These are phyloP conservation scores for Alosa alosa DNA, from an alignment of 2,113 vertebrate genomes.

Conservation along the genomic window DNA sequence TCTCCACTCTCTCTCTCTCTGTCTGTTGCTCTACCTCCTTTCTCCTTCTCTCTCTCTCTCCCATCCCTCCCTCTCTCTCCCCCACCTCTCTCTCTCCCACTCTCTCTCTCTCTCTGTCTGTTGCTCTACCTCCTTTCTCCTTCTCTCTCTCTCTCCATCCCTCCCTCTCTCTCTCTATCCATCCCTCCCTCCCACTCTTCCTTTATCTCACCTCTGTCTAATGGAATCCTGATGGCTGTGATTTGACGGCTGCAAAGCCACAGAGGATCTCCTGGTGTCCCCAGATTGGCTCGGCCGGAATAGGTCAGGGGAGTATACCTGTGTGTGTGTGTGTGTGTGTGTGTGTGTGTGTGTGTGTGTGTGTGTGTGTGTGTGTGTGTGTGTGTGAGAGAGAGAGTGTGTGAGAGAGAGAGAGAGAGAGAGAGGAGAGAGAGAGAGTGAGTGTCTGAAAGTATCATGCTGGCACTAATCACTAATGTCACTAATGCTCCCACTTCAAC, in stretches of 20 bases:
- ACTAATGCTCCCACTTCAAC: neutral
- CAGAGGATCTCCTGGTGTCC: constrained; percentile 11
- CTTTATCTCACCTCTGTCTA: constrained; percentile 16
- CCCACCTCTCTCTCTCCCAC: constrained; percentile 9
- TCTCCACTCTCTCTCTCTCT: neutral
- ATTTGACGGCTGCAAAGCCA: constrained; percentile 8
- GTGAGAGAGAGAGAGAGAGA: no score
- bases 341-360: neutral
- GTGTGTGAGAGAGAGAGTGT: no score
- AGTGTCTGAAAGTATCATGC: neutral
- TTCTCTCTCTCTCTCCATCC: neutral
- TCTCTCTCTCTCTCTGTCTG: neutral
- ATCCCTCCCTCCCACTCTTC: neutral
- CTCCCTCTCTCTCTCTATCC: constrained; percentile 13
- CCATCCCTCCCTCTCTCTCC: constrained; percentile 14
- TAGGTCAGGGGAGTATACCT: neutral
- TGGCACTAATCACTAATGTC: neutral
- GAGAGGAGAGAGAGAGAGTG: no score
- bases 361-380: neutral
- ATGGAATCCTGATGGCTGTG: constrained; percentile 2
- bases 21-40: neutral
- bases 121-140: neutral
- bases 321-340: neutral
- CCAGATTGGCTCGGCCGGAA: neutral
- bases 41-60: neutral